These are phyloP conservation scores for Trichosurus vulpecula DNA, from an alignment of 2,797 vertebrate genomes.

Conservation along the genomic window DNA sequence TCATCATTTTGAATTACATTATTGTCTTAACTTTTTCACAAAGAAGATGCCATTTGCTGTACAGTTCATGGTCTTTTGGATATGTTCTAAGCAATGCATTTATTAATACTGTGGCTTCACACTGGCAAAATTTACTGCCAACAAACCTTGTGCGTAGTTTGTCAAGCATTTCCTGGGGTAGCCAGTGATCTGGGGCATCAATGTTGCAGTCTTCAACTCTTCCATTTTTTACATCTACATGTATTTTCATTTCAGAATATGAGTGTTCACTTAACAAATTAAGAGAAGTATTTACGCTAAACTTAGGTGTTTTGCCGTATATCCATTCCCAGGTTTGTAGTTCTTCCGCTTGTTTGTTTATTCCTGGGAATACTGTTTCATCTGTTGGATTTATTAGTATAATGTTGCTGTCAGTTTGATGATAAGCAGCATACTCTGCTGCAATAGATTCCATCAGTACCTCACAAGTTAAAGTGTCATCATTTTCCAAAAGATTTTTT, in stretches of 20 bases:
- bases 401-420: slow-evolving; percentile 79
- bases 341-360: slow-evolving; percentile 84
- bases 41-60: slow-evolving; percentile 84
- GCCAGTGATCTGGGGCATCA: slow-evolving; percentile 86
- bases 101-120: slow-evolving; percentile 76
- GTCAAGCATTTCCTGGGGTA: slow-evolving; percentile 83
- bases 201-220: slow-evolving; percentile 87
- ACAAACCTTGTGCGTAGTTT: slow-evolving; percentile 84
- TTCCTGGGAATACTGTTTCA: slow-evolving; percentile 88
- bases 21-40: slow-evolving; percentile 87
- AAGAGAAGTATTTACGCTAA: slow-evolving; percentile 87
- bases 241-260: slow-evolving; percentile 80
- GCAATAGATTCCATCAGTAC: slow-evolving; percentile 87
- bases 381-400: slow-evolving; percentile 88
- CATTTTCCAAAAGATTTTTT: slow-evolving; percentile 90
- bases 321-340: slow-evolving; percentile 94
- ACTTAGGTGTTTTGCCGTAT: slow-evolving; percentile 96
- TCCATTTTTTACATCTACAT: slow-evolving; percentile 89
- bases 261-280: slow-evolving; percentile 75
- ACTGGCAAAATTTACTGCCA: slow-evolving; percentile 89
- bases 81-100: slow-evolving; percentile 80
- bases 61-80: slow-evolving; percentile 78
- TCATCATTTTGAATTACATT: slow-evolving; percentile 85
- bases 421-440: slow-evolving; percentile 87
- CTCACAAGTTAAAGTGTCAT: slow-evolving; percentile 88